phyloP scores from a whole-genome alignment of 30 jellyfish, hydroid and myxozoan species.

The Aurelia aurita complex sp. Pacific region DNA sequence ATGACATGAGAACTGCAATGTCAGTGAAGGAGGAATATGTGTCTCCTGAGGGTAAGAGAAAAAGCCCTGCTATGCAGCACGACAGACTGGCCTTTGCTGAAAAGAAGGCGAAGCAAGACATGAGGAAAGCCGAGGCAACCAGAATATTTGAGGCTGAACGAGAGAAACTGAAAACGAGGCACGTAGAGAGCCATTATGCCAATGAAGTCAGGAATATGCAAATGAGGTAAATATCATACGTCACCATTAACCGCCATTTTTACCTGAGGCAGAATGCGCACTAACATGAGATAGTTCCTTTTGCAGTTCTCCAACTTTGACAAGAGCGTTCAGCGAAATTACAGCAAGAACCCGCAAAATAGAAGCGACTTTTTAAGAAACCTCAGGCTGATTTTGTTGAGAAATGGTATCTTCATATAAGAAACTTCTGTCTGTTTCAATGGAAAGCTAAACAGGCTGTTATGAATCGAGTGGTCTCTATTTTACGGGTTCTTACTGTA shows the following conservation, averaged over 20 bases:
- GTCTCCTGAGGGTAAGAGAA: constrained; percentile 68
- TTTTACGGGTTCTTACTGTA: too few relatives aligned
- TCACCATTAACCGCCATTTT: neutral
- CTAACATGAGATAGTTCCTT: too few relatives aligned
- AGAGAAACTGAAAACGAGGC: constrained; percentile 60
- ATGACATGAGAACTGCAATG: constrained; percentile 37
- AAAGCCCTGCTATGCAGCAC: constrained; percentile 48
- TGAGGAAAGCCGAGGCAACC: constrained; percentile 44
- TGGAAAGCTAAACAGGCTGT: too few relatives aligned
- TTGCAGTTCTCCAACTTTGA: too few relatives aligned
- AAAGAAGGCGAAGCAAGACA: constrained; percentile 54
- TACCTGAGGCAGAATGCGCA: neutral
- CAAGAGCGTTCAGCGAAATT: too few relatives aligned
- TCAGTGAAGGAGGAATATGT: constrained; percentile 70
- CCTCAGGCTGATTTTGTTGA: too few relatives aligned
- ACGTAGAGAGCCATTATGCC: constrained; percentile 70
- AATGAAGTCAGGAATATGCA: constrained; percentile 61
- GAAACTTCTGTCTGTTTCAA: too few relatives aligned
- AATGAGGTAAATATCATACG: constrained; percentile 16
- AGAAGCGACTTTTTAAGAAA: too few relatives aligned
- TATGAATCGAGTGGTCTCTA: too few relatives aligned
- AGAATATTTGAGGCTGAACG: constrained; percentile 66
- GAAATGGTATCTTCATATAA: too few relatives aligned
- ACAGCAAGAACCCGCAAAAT: too few relatives aligned
- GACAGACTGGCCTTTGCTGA: constrained; percentile 45